Evolutionary conservation across 2,797 vertebrate genomes (phyloP).

Genomic region (Mormyrus hasselquistii): DNA sequence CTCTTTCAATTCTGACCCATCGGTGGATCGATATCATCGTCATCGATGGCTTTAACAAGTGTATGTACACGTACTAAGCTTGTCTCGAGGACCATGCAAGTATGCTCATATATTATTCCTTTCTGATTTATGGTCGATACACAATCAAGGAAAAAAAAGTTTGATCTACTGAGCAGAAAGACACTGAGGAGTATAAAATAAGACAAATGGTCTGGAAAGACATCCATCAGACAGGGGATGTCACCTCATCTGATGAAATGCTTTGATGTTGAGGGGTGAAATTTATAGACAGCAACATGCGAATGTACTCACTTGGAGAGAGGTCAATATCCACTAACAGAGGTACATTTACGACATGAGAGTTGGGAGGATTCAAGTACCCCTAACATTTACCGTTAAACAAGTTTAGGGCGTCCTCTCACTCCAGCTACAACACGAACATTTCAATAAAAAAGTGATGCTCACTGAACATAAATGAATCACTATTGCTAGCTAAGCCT

Average conservation of each 20-base stretch:
- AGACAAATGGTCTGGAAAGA: constrained; percentile 64
- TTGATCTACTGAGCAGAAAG: constrained; percentile 58
- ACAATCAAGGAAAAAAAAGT: constrained; percentile 61
- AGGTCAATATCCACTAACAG: constrained; percentile 60
- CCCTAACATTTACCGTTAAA: background rate
- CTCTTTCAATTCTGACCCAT: constrained; percentile 47
- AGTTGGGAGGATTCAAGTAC: background rate
- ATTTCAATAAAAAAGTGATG: constrained; percentile 13
- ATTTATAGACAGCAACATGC: constrained; percentile 70
- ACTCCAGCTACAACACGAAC: background rate
- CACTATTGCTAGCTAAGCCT: background rate
- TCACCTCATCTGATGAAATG: constrained; percentile 62
- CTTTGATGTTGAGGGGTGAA: constrained; percentile 49
- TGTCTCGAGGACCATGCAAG: constrained; percentile 56
- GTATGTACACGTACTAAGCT: constrained; percentile 63
- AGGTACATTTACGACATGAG: constrained; percentile 27
- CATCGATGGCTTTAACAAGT: constrained; percentile 62
- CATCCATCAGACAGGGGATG: constrained; percentile 65
- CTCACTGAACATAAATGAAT: background rate
- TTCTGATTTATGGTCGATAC: constrained; percentile 77
- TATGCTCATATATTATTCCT: constrained; percentile 65
- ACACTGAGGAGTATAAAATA: constrained; percentile 66
- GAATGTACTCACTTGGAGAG: constrained; percentile 58
- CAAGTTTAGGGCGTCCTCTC: background rate
- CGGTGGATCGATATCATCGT: constrained; percentile 57